Evolutionary conservation across 1,140 invertebrate species (phyloP).

Genomic region (Periplaneta americana): DNA sequence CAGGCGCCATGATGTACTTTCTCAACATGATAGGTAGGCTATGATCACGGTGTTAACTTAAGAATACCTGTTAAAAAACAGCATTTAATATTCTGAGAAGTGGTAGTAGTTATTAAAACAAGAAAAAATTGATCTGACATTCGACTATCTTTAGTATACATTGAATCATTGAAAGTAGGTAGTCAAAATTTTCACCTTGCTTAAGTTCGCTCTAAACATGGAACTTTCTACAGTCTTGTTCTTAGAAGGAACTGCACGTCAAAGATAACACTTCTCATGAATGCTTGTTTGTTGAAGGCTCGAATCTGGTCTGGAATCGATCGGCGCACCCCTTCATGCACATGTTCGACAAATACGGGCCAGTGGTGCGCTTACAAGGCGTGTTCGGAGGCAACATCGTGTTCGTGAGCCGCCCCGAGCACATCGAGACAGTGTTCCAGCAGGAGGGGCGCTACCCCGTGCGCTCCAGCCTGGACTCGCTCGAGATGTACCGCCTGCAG

Average conservation of each 20-base stretch:
- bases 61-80: no score
- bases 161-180: no score
- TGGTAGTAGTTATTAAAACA: no score
- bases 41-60: no score
- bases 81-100: no score
- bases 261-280: constrained; percentile 2
- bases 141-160: no score
- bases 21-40: constrained; percentile 50
- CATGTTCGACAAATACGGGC: constrained; percentile 55
- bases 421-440: constrained; percentile 50
- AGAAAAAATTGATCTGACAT: no score
- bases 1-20: constrained; percentile 47
- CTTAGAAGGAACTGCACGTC: no score
- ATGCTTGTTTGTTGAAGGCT: constrained; percentile 21
- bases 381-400: constrained; percentile 52
- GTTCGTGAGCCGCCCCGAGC: constrained; percentile 51
- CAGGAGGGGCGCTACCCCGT: constrained; percentile 50
- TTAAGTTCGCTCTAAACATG: no score
- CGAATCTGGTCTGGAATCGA: constrained; percentile 39
- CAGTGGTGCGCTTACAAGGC: constrained; percentile 53
- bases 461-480: constrained; percentile 50
- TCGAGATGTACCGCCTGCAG: constrained; percentile 52
- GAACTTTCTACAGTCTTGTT: no score
- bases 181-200: no score
- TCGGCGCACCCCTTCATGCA: constrained; percentile 41